These are phyloP conservation scores for Columbina picui DNA, from an alignment of 2,113 vertebrate genomes.

Conservation along the genomic window DNA sequence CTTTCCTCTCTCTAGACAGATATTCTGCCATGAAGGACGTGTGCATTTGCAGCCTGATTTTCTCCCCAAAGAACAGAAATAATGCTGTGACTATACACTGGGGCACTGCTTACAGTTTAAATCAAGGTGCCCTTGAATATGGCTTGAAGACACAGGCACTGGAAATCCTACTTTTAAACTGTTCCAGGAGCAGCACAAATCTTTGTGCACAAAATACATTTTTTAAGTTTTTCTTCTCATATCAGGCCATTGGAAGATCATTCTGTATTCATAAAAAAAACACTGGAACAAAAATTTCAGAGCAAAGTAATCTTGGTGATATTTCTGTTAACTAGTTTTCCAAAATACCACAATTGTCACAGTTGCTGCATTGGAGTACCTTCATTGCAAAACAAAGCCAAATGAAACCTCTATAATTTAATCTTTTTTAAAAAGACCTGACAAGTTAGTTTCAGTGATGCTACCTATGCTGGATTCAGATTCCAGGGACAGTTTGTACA, in stretches of 20 bases:
- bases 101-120: constrained; percentile 3
- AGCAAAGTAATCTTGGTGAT: neutral
- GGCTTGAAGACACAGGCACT: constrained; percentile 7
- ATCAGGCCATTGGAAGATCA: neutral
- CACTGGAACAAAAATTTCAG: neutral
- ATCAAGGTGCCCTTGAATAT: constrained; percentile 59
- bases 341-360: neutral
- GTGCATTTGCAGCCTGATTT: constrained; percentile 46
- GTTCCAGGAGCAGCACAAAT: neutral
- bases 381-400: neutral
- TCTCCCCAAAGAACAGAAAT: constrained; percentile 53
- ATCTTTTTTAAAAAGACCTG: neutral
- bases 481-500: neutral
- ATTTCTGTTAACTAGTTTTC: neutral
- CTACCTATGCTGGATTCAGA: neutral
- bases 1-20: constrained; percentile 51
- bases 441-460: neutral
- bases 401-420: neutral
- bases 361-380: neutral
- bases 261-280: neutral
- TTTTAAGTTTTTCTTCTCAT: neutral
- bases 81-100: constrained; percentile 39
- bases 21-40: constrained; percentile 54
- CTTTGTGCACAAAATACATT: neutral
- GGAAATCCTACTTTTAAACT: constrained; percentile 17